A percentile compares a stretch with the other conserved stretches of the same genome.
Conservation (phyloP, 2,113 vertebrate genomes). For the Tyto alba region DNA sequence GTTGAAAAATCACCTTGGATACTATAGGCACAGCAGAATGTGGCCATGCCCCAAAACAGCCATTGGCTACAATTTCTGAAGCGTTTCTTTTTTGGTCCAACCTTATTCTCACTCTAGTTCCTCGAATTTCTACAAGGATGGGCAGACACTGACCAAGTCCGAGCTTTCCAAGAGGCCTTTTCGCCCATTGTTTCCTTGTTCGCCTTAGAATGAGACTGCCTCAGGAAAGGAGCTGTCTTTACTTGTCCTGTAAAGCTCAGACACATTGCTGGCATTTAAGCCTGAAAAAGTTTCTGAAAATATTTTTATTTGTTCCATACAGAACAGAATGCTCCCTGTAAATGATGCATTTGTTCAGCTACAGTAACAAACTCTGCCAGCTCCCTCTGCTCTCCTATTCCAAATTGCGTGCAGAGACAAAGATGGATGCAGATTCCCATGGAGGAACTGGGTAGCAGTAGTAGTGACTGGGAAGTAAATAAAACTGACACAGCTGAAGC, state of each 20-base stretch:
- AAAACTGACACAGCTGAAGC: background rate
- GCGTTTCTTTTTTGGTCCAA: background rate
- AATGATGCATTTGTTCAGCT: slow-evolving; percentile 16
- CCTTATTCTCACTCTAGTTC: background rate
- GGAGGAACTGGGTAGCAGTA: background rate
- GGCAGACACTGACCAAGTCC: background rate
- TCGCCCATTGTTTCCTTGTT: background rate
- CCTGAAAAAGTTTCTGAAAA: slow-evolving; percentile 18
- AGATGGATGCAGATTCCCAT: background rate
- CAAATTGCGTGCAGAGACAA: background rate
- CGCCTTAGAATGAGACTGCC: background rate
- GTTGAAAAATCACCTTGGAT: background rate
- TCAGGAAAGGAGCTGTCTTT: slow-evolving; percentile 8
- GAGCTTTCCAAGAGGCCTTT: background rate
- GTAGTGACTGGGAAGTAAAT: background rate
- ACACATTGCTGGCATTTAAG: slow-evolving; percentile 14
- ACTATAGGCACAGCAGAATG: background rate
- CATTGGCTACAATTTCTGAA: background rate
- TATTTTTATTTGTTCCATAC: slow-evolving; percentile 40
- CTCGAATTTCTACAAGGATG: background rate
- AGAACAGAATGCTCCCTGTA: slow-evolving; percentile 25
- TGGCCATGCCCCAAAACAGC: background rate
- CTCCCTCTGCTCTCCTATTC: background rate
- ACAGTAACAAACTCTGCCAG: background rate
- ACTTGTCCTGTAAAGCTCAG: background rate